Percentiles rank a stretch among this genome's conserved stretches.
phyloP scores from a whole-genome alignment of 2,888 invertebrate species.

The Baccha elongata region DNA sequence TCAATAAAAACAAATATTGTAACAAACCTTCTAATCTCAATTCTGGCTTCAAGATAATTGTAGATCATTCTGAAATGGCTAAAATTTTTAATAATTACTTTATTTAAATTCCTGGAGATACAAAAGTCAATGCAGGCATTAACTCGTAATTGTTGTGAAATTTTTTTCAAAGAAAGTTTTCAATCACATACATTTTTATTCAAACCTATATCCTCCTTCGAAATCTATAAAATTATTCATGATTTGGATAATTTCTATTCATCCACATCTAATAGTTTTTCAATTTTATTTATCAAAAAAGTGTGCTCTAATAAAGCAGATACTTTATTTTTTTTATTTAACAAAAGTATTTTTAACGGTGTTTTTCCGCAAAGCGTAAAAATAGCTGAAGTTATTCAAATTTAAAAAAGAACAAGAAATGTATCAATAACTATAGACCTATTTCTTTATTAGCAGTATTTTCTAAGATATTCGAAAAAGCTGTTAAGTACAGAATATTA shows the following conservation, averaged over 20 bases:
- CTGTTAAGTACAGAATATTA: too few species aligned
- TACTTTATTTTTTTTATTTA: not conserved
- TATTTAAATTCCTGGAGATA: not conserved
- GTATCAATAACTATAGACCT: too few species aligned
- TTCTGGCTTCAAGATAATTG: not conserved
- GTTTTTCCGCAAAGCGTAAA: not conserved
- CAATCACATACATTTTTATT: not conserved
- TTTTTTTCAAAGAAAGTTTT: slow-evolving; percentile 1
- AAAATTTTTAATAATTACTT: not conserved
- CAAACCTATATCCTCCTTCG: not conserved
- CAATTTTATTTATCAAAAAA: not conserved
- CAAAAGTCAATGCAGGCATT: not conserved
- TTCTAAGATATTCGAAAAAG: not conserved
- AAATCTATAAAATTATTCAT: not conserved
- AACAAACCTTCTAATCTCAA: not conserved
- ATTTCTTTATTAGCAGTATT: not conserved
- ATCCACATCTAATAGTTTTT: slow-evolving; percentile 3
- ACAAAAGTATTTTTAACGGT: not conserved
- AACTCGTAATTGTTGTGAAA: not conserved
- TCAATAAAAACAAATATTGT: not conserved
- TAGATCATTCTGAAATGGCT: not conserved
- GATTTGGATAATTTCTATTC: not conserved
- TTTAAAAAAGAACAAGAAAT: too few species aligned
- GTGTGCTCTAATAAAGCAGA: not conserved
- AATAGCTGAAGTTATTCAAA: too few species aligned